Evolutionary conservation across 1,140 invertebrate species (phyloP), one percentile per base, ranked within the genome.

Genomic region (Probaryconus sp.): DNA sequence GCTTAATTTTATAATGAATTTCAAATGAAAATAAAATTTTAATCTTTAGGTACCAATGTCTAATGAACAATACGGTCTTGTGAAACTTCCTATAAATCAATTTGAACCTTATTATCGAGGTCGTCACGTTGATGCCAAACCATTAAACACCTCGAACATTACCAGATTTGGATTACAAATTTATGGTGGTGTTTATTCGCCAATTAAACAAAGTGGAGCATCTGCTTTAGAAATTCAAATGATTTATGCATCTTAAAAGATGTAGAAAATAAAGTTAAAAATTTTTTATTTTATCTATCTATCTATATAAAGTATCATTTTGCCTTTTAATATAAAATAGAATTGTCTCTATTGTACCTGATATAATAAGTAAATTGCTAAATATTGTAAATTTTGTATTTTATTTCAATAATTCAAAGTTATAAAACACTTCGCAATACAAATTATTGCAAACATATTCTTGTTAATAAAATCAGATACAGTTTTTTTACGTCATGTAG

Each of bases 51-150:
- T 84, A 31, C 83, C 89, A 81, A 88, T 89, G 21, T 90, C 90
- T 0, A 85, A 83, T 26, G 85, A 88, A 9, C 85, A 89, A 55
- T 92, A 92, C 75, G 83, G 85, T 7, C 79, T 82, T 1, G 79
- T 91, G 0, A 85, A 70, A 20, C 79, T 93, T 9, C 87, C 89
- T 4, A 84, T 93, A 51, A 81, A 79, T 0, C 85, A 90, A 38
- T 93, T 93, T 67, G 89, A 91, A 74, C 87, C 92, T 2, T 92
- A 91, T 77, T 92, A 88, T 69, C 86, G 91, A 75, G 92, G 92
- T 5, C 86, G 86, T 56, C 83, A 88, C 69, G 78, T 90, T 13
- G 84, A 90, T 58, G 89, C 88, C 3, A 88, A 90, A 76, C 87
- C 89, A 1, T 78, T 93, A 5, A 90, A 93, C 77, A 83, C 82